A percentile compares a stretch with the other conserved stretches of the same genome.
These are phyloP conservation scores for Halyomorpha halys DNA, from an alignment of 1,140 invertebrate species.

Conservation along the genomic window DNA sequence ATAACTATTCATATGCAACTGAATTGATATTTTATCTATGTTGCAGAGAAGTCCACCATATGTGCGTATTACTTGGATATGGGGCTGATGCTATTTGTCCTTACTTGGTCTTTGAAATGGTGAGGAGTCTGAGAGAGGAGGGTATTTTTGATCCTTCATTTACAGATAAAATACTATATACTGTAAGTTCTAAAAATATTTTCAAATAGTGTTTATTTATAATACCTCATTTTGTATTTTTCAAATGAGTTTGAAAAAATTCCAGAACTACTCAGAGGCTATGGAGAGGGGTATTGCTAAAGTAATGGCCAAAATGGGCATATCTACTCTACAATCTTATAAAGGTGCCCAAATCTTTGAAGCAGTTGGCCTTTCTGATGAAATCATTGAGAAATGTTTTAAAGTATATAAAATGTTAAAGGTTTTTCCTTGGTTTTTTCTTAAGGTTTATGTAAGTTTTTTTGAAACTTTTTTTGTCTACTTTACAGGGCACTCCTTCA, in stretches of 20 bases:
- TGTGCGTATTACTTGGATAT: constrained; percentile 91
- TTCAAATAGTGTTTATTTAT: background rate
- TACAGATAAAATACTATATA: constrained; percentile 74
- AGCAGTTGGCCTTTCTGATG: constrained; percentile 84
- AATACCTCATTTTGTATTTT: background rate
- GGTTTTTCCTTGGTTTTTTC: too few species aligned
- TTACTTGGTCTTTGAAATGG: constrained; percentile 91
- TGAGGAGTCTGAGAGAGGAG: constrained; percentile 67
- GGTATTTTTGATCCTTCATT: constrained; percentile 63
- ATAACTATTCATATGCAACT: background rate
- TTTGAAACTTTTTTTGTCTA: background rate
- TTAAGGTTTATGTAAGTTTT: background rate
- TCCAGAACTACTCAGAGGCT: constrained; percentile 53
- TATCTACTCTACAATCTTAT: constrained; percentile 97
- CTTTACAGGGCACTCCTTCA: constrained; percentile 73
- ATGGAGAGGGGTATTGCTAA: constrained; percentile 75
- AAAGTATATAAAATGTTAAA: constrained; percentile 39
- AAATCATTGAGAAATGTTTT: constrained; percentile 93
- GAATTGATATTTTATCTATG: too few species aligned
- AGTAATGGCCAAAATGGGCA: constrained; percentile 99
- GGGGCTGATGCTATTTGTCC: constrained; percentile 97
- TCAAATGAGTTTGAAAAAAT: too few species aligned
- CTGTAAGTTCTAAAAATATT: constrained; percentile 43
- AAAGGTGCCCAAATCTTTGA: constrained; percentile 99
- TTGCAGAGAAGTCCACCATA: constrained; percentile 82